These are phyloP conservation scores for Etia nguti DNA, from an alignment of 2,113 vertebrate species.

Conservation along the genomic window DNA sequence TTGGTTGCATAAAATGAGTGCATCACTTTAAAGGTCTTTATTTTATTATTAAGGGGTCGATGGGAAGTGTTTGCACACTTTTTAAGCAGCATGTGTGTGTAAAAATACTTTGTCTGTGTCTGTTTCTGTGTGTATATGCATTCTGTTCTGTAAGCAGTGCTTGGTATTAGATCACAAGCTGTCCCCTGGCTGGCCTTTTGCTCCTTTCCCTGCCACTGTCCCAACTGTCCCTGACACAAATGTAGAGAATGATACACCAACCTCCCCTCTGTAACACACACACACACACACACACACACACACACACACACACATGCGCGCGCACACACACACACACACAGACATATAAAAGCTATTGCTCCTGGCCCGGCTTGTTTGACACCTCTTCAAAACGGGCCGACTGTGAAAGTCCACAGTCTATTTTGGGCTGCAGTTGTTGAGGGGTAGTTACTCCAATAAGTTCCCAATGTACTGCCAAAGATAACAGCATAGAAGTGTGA, in stretches of 20 bases:
- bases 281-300: not conserved
- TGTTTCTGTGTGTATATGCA: not conserved
- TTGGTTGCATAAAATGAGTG: not conserved
- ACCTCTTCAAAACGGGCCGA: conserved; percentile 57
- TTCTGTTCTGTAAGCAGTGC: conserved; percentile 15
- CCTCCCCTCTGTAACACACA: not conserved
- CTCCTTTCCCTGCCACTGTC: conserved; percentile 45
- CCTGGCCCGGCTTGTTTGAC: conserved; percentile 43
- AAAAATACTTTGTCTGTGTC: not conserved
- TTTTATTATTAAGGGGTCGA: not conserved
- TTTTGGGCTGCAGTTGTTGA: conserved; percentile 63
- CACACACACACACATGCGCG: not conserved
- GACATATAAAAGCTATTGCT: conserved; percentile 16
- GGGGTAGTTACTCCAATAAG: conserved; percentile 52
- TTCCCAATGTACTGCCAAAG: conserved; percentile 65
- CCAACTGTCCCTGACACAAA: conserved; percentile 46
- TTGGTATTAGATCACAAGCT: conserved; percentile 30
- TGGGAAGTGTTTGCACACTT: not conserved
- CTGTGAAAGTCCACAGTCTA: conserved; percentile 52
- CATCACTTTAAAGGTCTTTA: not conserved
- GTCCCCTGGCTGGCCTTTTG: conserved; percentile 59
- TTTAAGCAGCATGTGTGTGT: not conserved
- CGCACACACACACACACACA: not conserved
- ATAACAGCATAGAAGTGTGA: conserved; percentile 49
- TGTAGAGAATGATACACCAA: conserved; percentile 30